Base-by-base conservation (phyloP, 64 coral and sea anemone genomes). In the Exaiptasia diaphana region DNA sequence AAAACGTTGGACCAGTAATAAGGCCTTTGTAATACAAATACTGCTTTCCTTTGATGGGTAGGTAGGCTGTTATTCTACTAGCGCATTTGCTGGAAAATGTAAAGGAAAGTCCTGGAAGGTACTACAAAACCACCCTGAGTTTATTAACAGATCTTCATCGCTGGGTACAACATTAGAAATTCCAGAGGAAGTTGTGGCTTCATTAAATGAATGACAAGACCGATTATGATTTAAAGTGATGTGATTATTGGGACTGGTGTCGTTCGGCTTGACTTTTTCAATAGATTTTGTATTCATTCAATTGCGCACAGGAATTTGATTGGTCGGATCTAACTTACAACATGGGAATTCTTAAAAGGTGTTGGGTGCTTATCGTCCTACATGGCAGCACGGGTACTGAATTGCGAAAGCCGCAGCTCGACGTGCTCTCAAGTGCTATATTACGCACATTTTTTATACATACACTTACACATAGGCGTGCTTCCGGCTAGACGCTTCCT, bases 131-230 rank as follows among this genome's bases (percentile, higher is more conserved):
- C 74, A 56, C 55, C 74, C 74, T 53, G 74, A 54, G 37, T 76
- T 52, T 29, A 76, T 11, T 52, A 46, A 76, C 15, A 49, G 14
- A 18, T 76, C 72, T 38, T 70, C 62, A 33, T 18, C 46, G 53
- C 61, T 83, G 31, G 63, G 80, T 5, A 68, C 15, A 0, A 52
- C 56, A 23, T 70, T 35, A n/a, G n/a, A 43, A 7, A 13, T 83
- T 55, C 6, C 64, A 14, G 33, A 49, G 7, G 46, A 68, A 18
- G 40, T 83, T 22, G 61, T 83, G 35, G 53, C 18, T 12, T 70
- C 64, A 5, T 67, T 83, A 29, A 83, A 83, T 36, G 31, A 64
- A 83, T 83, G n/a, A n/a, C n/a, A n/a, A n/a, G n/a, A n/a, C n/a
- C n/a, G n/a, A n/a, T n/a, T n/a, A n/a, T n/a, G n/a, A n/a, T n/a